Evolutionary conservation across 2,113 vertebrate genomes (phyloP).

Genomic region (Sinocyclocheilus rhinocerous): DNA sequence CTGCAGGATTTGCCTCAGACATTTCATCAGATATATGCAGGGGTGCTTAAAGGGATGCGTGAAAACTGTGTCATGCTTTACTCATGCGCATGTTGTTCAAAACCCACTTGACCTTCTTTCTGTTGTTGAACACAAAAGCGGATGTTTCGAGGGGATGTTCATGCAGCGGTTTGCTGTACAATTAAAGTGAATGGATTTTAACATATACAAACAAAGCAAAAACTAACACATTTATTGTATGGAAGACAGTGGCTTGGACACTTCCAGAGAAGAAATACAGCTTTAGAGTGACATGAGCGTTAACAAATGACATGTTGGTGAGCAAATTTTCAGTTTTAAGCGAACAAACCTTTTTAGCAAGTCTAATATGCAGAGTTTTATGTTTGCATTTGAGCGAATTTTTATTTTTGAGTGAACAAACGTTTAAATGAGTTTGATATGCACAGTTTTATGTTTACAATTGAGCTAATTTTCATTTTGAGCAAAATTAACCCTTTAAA

Average conservation of each 20-base stretch:
- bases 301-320: not conserved
- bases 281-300: no score
- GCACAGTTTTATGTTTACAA: not conserved
- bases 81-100: not conserved
- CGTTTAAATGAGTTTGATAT: not conserved
- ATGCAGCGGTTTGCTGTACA: no score
- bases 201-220: not conserved
- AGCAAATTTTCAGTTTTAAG: not conserved
- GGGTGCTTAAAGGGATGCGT: constrained; percentile 37
- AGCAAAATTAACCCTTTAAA: no score
- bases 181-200: not conserved
- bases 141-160: not conserved
- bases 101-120: not conserved
- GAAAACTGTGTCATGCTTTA: not conserved
- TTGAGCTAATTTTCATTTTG: no score
- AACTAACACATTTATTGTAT: no score
- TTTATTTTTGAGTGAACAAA: not conserved
- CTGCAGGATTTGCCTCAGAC: constrained; percentile 66
- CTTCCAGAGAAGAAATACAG: no score
- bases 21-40: constrained; percentile 66
- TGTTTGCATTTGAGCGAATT: not conserved
- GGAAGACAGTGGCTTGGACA: not conserved
- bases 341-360: not conserved
- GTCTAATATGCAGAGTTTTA: not conserved
- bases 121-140: not conserved